Evolutionary conservation across 2,888 invertebrate genomes (phyloP).

Genomic region (Idaea straminata): DNA sequence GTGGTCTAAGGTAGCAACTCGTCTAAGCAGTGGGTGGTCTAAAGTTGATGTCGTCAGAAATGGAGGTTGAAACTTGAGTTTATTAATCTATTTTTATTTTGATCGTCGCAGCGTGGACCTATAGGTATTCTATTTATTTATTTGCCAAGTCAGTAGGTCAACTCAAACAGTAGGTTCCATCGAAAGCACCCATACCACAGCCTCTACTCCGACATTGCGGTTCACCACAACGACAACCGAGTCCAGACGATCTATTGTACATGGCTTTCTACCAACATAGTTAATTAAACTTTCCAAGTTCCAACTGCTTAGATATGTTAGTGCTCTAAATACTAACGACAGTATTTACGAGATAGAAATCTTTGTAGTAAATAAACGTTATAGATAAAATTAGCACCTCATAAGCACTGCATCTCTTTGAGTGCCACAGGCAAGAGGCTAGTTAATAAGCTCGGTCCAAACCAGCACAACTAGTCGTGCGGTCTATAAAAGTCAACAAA

Average conservation of each 20-base stretch:
- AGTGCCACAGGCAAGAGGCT: too few relatives aligned
- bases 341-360: neutral
- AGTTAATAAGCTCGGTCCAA: too few relatives aligned
- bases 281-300: neutral
- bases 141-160: neutral
- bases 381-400: neutral
- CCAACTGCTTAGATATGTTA: neutral
- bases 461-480: too few relatives aligned
- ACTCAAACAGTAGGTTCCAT: slow-evolving; percentile 3
- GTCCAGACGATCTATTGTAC: slow-evolving; percentile 12
- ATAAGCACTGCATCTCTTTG: too few relatives aligned
- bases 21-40: too few relatives aligned
- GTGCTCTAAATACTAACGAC: neutral
- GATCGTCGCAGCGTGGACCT: neutral
- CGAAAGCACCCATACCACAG: neutral
- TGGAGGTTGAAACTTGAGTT: too few relatives aligned
- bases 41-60: too few relatives aligned
- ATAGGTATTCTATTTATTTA: neutral
- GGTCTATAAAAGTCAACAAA: too few relatives aligned
- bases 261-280: slow-evolving; percentile 13
- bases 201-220: slow-evolving; percentile 6
- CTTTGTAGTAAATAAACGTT: neutral
- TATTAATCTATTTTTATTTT: too few relatives aligned
- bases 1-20: too few relatives aligned
- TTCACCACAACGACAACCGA: slow-evolving; percentile 11